Evolutionary conservation across 2,113 vertebrate species (phyloP).

Genomic region (Strigops habroptila): DNA sequence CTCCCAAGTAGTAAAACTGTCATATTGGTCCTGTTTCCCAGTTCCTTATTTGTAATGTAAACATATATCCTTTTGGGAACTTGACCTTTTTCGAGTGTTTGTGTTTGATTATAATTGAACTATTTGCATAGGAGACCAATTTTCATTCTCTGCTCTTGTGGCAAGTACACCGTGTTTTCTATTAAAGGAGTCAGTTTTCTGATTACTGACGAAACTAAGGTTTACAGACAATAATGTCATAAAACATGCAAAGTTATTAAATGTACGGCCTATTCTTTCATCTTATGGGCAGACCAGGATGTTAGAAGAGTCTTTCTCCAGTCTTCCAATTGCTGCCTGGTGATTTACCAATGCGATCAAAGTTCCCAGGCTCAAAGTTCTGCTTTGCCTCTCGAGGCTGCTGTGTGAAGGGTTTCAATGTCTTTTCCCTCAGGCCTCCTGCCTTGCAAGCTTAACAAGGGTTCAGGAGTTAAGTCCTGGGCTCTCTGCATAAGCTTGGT

Average conservation of each 20-base stretch:
- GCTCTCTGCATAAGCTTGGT: neutral
- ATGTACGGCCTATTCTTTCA: constrained; percentile 7
- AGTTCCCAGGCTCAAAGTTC: constrained; percentile 13
- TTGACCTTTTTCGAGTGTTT: constrained; percentile 39
- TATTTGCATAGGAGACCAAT: constrained; percentile 62
- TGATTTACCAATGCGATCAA: neutral
- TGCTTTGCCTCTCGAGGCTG: neutral
- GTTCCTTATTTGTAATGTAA: constrained; percentile 63
- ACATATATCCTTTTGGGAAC: constrained; percentile 56
- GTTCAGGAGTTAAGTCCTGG: neutral
- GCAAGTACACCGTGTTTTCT: neutral
- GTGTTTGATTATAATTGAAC: constrained; percentile 17
- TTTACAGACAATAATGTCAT: constrained; percentile 55
- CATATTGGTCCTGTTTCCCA: constrained; percentile 28
- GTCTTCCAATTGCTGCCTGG: neutral
- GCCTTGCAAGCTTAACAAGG: neutral
- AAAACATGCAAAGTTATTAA: constrained; percentile 45
- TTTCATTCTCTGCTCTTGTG: constrained; percentile 25
- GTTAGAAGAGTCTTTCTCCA: neutral
- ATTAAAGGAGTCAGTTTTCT: neutral
- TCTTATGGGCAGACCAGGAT: constrained; percentile 20
- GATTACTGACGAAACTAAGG: constrained; percentile 28
- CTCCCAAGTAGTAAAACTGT: constrained; percentile 10
- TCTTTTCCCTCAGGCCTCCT: neutral
- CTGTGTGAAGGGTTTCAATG: neutral